Base-by-base conservation (phyloP, 2,797 vertebrate species). In the Epinephelus awoara region DNA sequence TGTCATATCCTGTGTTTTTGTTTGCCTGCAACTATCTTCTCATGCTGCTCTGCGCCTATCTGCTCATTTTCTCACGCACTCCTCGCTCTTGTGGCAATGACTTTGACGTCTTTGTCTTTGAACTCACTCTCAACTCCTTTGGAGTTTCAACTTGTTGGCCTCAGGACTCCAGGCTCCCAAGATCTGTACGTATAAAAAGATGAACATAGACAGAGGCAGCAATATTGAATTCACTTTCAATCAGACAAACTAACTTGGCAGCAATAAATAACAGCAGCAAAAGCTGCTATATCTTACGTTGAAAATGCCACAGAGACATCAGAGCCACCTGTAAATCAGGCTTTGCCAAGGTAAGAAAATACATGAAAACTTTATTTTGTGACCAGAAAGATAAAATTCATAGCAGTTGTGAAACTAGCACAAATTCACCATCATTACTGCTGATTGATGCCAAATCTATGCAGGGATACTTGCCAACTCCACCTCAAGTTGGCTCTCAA, bases 11-110 rank as follows among this genome's bases (percentile, higher is more conserved):
- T 42, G 13, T 52, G 9, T 29, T 38, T 23, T 21, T 34, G 10
- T 52, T 40, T 40, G 47, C 21, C 61, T 47, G 19, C 2, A 15
- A 12, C 42, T 52, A 54, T 74, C 49, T 44, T 68, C 50, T 73
- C 44, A 3, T 55, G 66, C 61, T 64, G 38, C n/a, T 52, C 6
- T 38, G 55, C n/a, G 58, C 50, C 6, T 38, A 15, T 57, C 47
- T 27, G 23, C 38, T 75, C 18, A 49, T 76, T 61, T 70, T 55
- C 54, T 75, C 25, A 52, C 51, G 21, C 47, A 29, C 56, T 10
- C 17, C 8, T 78, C 68, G 34, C 21, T 68, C 59, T 46, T 56
- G 34, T 75, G 49, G 54, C 46, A 49, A 62, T 67, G 23, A 69
- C 51, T 67, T 71, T 67, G 27, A 74, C 12, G n/a, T 52, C 27